A percentile compares a stretch with the other conserved stretches of the same genome.
phyloP scores from a whole-genome alignment of 2,113 vertebrate genomes.

The Loxodonta africana region DNA sequence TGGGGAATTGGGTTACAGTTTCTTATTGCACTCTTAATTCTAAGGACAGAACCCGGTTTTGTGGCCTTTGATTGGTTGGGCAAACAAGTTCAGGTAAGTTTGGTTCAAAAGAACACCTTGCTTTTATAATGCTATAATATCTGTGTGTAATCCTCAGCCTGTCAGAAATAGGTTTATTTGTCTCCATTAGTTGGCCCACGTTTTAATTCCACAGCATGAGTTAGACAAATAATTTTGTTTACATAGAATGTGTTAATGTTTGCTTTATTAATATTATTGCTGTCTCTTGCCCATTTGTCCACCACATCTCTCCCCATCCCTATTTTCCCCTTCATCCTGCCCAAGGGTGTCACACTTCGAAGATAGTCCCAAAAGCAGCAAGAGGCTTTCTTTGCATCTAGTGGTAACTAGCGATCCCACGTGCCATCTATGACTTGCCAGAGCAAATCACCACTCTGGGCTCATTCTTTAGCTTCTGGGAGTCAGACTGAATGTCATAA shows the following conservation, averaged over 20 bases:
- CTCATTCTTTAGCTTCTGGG: neutral
- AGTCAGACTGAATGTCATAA: neutral
- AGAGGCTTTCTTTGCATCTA: neutral
- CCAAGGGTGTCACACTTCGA: neutral
- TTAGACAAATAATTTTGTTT: constrained; percentile 30
- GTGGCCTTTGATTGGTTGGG: constrained; percentile 90
- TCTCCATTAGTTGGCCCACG: neutral
- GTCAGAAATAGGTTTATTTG: neutral
- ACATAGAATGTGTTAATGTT: neutral
- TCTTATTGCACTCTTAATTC: constrained; percentile 91
- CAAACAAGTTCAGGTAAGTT: constrained; percentile 90
- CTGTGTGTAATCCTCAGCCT: neutral
- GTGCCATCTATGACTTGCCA: neutral
- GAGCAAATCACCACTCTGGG: neutral
- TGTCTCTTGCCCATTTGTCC: neutral
- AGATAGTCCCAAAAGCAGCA: neutral
- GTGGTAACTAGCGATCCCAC: neutral
- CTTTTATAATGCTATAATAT: neutral
- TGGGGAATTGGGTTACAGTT: constrained; percentile 93
- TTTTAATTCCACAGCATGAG: neutral
- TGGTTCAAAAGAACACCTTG: constrained; percentile 21
- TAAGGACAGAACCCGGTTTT: constrained; percentile 91
- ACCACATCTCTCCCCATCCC: neutral
- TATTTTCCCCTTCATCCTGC: neutral
- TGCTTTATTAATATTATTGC: neutral